Evolutionary conservation across 2,113 vertebrate species (phyloP), one percentile per base, ranked within the genome.

Genomic region (Rhinoptilus africanus): DNA sequence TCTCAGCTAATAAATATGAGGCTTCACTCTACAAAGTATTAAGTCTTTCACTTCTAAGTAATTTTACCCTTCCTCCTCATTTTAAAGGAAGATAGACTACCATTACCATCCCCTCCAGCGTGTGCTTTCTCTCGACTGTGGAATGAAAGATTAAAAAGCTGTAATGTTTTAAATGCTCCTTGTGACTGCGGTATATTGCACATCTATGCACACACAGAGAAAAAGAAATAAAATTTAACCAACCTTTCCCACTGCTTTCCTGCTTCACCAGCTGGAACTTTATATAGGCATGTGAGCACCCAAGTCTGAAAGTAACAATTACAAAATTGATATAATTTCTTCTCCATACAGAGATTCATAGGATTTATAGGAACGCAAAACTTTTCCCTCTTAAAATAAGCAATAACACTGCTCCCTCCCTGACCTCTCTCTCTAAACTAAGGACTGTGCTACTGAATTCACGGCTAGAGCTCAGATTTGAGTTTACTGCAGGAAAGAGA

Each of bases 251-350:
- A 37, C 86, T 97, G 34, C 91, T 89, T 92, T 99, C 98, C 92
- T 98, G 98, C 96, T 99, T 99, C 50, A 99, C 98, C 76, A 99
- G 97, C 91, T 98, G 98, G 90, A 98, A 98, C 95, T 99, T 99
- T 74, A 98, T 95, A 83, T 98, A 99, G 97, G 98, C 98, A n/a
- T 97, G 98, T 37, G 98, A 97, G 30, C 97, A 97, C 24, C 96
- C 98, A 66, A 97, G 93, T 94, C 99, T 99, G 97, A 67, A 98
- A 97, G 91, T 50, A 96, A 16, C 69, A 95, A 96, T 85, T 34
- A 87, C 27, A 91, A 66, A 85, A 86, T n/a, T 14, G 64, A 35
- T 14, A 15, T 2, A 37, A 78, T n/a, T 72, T 54, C 28, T 86
- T 69, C 53, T 82, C 76, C 16, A 12, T 7, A 50, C 17, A 57